Percentiles rank a stretch among this genome's conserved stretches.
phyloP scores from a whole-genome alignment of 2,797 vertebrate species.

The Buphagus erythrorhynchus region DNA sequence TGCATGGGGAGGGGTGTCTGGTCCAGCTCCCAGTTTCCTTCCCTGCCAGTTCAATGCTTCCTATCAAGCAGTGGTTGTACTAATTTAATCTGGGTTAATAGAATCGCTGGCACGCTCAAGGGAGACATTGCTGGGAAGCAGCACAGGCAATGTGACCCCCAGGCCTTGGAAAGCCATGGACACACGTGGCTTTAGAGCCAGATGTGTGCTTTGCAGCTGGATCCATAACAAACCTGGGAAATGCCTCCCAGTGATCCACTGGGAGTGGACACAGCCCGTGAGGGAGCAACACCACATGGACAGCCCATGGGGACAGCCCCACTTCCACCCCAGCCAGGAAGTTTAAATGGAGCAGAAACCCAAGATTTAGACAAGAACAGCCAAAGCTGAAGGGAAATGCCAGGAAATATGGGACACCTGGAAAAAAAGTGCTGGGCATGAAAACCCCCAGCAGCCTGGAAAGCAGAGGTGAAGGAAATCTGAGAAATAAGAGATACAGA shows the following conservation, averaged over 20 bases:
- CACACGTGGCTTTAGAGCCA: not conserved
- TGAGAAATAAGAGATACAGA: not conserved
- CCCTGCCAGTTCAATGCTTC: not conserved
- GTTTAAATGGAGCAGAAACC: not conserved
- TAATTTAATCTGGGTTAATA: not conserved
- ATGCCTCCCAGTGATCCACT: not conserved
- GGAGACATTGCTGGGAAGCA: not conserved
- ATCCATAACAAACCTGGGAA: not conserved
- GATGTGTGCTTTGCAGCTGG: not conserved
- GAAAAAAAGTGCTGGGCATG: not conserved
- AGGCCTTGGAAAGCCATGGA: not conserved
- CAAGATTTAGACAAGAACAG: not conserved
- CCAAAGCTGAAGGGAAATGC: not conserved
- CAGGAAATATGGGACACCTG: not conserved
- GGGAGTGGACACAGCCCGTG: accelerated
- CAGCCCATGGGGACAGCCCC: accelerated
- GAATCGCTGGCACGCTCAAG: not conserved
- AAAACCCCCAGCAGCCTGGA: not conserved
- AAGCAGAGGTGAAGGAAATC: not conserved
- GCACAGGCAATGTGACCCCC: not conserved
- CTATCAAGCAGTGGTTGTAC: not conserved
- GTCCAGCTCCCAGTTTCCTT: not conserved
- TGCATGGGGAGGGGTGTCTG: not conserved
- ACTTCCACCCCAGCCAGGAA: not conserved
- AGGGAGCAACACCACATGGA: not conserved